Evolutionary conservation across 2,888 invertebrate species (phyloP).

Genomic region (Blastobasis adustella): DNA sequence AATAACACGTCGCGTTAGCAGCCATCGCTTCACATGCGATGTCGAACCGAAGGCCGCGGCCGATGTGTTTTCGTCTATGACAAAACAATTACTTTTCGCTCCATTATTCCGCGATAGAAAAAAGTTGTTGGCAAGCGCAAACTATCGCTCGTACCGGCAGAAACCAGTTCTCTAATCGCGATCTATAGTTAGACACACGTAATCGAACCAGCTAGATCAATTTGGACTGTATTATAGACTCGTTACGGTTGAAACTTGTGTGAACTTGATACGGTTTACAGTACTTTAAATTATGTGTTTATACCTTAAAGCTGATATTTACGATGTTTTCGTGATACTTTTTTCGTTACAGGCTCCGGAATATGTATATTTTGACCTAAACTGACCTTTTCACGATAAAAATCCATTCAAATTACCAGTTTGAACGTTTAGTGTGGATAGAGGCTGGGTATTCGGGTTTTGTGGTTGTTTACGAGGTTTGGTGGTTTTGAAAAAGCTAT

Average conservation of each 20-base stretch:
- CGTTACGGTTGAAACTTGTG: no score
- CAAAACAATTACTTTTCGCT: not conserved
- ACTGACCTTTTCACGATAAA: not conserved
- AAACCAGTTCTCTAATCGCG: not conserved
- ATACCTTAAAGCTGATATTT: conserved; percentile 15
- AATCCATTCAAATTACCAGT: not conserved
- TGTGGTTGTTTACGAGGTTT: no score
- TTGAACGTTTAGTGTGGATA: no score
- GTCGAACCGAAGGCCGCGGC: not conserved
- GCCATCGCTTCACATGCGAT: not conserved
- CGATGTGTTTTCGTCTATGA: not conserved
- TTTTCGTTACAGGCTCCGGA: not conserved
- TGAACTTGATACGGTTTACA: conserved; percentile 2
- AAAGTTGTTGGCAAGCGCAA: not conserved
- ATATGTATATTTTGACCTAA: not conserved
- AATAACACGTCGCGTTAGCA: not conserved
- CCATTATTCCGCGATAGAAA: not conserved
- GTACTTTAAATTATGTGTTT: conserved; percentile 11
- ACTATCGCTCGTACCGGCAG: not conserved
- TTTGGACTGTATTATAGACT: no score
- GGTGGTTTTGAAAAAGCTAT: no score
- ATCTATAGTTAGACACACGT: no score
- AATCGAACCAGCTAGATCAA: no score
- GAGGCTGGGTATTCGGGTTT: not conserved
- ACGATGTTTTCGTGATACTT: conserved; percentile 13